Evolutionary conservation across 2,888 invertebrate species (phyloP).

Genomic region (Chloromyia formosa): DNA sequence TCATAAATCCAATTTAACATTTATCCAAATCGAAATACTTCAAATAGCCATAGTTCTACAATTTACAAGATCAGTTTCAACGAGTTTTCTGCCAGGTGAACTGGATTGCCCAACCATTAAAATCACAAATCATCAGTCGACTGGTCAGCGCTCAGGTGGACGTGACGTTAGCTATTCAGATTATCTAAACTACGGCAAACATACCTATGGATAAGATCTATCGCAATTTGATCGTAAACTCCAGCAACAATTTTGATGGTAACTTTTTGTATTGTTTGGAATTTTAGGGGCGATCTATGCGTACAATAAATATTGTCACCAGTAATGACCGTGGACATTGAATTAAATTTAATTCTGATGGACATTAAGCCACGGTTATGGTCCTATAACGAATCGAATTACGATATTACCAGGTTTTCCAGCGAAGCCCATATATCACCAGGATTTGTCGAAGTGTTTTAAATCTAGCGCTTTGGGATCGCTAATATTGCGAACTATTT

Average conservation of each 20-base stretch:
- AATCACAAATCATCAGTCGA: slow-evolving; percentile 13
- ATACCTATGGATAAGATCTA: too few relatives aligned
- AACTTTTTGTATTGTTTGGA: slow-evolving; percentile 24
- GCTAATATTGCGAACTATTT: too few relatives aligned
- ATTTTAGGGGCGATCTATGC: slow-evolving; percentile 17
- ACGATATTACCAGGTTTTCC: background rate
- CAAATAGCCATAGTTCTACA: background rate
- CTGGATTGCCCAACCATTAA: slow-evolving; percentile 6
- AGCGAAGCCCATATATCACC: too few relatives aligned
- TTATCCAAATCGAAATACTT: slow-evolving; percentile 6
- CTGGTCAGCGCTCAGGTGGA: background rate
- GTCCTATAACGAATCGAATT: slow-evolving; percentile 18
- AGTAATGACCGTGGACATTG: slow-evolving; percentile 10
- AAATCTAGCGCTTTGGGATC: too few relatives aligned
- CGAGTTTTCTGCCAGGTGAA: background rate
- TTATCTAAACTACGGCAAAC: too few relatives aligned
- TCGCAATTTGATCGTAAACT: background rate
- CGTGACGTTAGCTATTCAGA: slow-evolving; percentile 12
- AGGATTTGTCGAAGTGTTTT: too few relatives aligned
- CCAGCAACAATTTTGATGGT: slow-evolving; percentile 3
- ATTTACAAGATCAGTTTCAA: too few relatives aligned
- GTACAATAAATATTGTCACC: slow-evolving; percentile 22
- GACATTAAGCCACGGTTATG: slow-evolving; percentile 24
- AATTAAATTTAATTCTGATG: slow-evolving; percentile 32
- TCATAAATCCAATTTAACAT: slow-evolving; percentile 11